Base-by-base conservation (phyloP, 2,797 vertebrate species). In the Clarias laeviceps region DNA sequence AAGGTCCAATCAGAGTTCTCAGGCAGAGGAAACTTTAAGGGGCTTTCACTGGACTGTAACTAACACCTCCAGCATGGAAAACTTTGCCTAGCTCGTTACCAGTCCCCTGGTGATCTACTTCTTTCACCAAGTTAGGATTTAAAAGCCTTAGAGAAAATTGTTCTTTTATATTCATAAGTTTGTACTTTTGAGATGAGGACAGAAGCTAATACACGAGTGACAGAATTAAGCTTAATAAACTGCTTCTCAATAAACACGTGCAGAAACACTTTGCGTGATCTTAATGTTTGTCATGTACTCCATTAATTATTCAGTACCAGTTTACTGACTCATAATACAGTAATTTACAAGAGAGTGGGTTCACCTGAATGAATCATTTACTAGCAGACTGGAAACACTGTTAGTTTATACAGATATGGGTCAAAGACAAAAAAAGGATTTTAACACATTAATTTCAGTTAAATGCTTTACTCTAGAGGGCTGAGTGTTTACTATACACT, bases 1-100 rank as follows among this genome's bases (percentile, higher is more conserved):
- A 37, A 88, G 61, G 85, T 82, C 64, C 27, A 73, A 87, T 90
- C 82, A 82, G 57, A 84, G 72, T 81, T 86, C 78, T 56, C 40
- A 82, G 37, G 82, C 74, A 86, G 50, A 79, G 70, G 34, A 81
- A 81, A 87, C 59, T 80, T 57, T 62, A 74, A 82, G 86, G 27
- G 1, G 57, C 82, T 59, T 65, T 34, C 40, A 15, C 80, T 78
- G 72, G 72, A 50, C 78, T 84, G 79, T 66, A 66, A 85, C 86
- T 87, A 87, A 83, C 45, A 72, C 81, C 62, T 66, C n/a, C 80
- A 66, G 81, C 57, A 77, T 65, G 15, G 74, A 85, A 82, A 87
- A 78, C 18, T 61, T 85, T 56, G 32, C 76, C 76, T 72, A 70
- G 56, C 45, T 40, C 17, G 29, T 65, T 66, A 57, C 6, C 20